Percentiles rank a stretch among this genome's conserved stretches.
These are phyloP conservation scores for Syngnathus rostellatus DNA, from an alignment of 2,797 vertebrate genomes.

Conservation along the genomic window DNA sequence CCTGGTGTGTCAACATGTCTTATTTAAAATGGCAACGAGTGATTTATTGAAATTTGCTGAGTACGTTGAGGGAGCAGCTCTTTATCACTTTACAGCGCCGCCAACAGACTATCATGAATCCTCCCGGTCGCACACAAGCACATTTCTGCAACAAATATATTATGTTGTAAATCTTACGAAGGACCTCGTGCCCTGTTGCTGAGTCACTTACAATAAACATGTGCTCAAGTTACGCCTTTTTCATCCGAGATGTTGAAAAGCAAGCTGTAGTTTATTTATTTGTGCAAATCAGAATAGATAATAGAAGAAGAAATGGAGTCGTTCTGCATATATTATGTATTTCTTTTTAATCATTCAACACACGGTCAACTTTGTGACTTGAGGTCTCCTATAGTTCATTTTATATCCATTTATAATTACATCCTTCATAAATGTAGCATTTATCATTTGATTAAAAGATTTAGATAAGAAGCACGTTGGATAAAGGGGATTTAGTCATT, in stretches of 20 bases:
- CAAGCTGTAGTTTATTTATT: neutral
- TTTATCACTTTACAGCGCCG: neutral
- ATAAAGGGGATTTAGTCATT: conserved; percentile 40
- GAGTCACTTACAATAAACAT: conserved; percentile 20
- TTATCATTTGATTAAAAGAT: conserved; percentile 17
- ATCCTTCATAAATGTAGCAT: conserved; percentile 8
- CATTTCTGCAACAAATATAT: conserved; percentile 37
- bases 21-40: neutral
- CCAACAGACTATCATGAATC: conserved; percentile 19
- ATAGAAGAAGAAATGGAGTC: too few relatives aligned
- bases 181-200: conserved; percentile 22
- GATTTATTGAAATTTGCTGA: neutral
- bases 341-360: too few relatives aligned
- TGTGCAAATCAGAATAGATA: neutral
- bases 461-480: conserved; percentile 17
- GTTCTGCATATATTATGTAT: too few relatives aligned
- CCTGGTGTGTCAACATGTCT: neutral
- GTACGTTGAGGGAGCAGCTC: neutral
- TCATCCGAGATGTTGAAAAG: conserved; percentile 4
- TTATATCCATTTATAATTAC: too few relatives aligned
- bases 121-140: conserved; percentile 27
- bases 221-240: conserved; percentile 6
- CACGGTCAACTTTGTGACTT: neutral
- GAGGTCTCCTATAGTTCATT: neutral
- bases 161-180: conserved; percentile 39